These are phyloP conservation scores for Dasypus novemcinctus DNA, from an alignment of 2,113 vertebrate species.

Conservation along the genomic window DNA sequence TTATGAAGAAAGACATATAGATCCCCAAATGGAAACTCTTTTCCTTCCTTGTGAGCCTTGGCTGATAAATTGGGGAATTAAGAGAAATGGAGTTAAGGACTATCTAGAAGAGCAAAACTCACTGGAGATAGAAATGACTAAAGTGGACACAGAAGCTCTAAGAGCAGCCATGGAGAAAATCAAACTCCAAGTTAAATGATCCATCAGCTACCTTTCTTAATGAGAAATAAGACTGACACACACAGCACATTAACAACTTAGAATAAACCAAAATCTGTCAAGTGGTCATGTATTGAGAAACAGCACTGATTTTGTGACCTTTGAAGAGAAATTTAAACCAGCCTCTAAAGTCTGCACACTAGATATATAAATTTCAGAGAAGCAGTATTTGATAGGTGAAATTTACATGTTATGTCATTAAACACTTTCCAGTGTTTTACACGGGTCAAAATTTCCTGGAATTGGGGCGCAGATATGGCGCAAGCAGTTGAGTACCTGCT, in stretches of 20 bases:
- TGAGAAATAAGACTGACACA: constrained; percentile 19
- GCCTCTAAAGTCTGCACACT: background rate
- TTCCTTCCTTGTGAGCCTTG: background rate
- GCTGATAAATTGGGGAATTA: background rate
- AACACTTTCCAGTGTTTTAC: background rate
- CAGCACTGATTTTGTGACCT: background rate
- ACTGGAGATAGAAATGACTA: background rate
- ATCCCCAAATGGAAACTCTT: background rate
- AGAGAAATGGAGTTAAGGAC: background rate
- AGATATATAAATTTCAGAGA: background rate
- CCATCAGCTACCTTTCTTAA: constrained; percentile 13
- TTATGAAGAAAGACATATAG: background rate
- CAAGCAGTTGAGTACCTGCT: too few relatives aligned
- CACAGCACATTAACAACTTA: background rate
- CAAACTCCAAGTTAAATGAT: constrained; percentile 2
- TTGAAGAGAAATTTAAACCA: background rate
- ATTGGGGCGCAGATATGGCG: background rate
- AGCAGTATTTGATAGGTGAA: background rate
- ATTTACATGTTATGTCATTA: background rate
- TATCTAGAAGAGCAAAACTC: constrained; percentile 6
- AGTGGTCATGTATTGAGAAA: background rate
- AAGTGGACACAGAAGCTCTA: background rate
- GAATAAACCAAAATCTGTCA: background rate
- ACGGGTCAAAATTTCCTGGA: background rate
- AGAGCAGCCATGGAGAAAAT: constrained; percentile 46